These are phyloP conservation scores for Atrichornis clamosus DNA, from an alignment of 2,113 vertebrate genomes.

Conservation along the genomic window DNA sequence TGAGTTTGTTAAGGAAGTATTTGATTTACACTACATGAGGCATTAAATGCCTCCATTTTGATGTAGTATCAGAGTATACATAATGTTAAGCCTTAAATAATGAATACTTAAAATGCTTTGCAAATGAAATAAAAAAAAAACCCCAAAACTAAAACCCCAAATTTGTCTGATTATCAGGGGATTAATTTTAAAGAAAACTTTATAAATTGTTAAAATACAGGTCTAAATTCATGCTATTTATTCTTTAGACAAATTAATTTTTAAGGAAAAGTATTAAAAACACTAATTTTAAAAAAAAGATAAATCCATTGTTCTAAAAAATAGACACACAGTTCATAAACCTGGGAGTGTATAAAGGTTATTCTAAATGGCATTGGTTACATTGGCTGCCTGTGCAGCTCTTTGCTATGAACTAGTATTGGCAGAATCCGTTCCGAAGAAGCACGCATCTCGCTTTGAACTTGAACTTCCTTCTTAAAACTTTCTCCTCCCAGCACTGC, in stretches of 20 bases:
- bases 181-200: not conserved
- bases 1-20: conserved; percentile 5
- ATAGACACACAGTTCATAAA: not conserved
- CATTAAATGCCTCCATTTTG: not conserved
- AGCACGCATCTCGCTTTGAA: not conserved
- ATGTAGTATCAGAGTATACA: not conserved
- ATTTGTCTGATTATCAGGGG: not conserved
- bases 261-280: not conserved
- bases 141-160: rapidly evolving
- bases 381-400: not conserved
- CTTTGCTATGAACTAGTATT: not conserved
- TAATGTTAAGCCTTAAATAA: not conserved
- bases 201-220: not conserved
- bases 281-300: not conserved
- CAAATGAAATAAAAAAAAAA: not conserved
- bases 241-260: not conserved
- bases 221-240: not conserved
- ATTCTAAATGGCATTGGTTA: not conserved
- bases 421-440: not conserved
- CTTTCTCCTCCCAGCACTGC: not conserved
- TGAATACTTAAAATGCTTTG: not conserved
- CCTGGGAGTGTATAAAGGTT: not conserved
- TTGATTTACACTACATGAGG: not conserved
- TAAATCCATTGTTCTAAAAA: not conserved
- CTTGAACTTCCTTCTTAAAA: conserved; percentile 10